phyloP scores from a whole-genome alignment of 2,888 invertebrate species.

The Microctonus hyperodae region DNA sequence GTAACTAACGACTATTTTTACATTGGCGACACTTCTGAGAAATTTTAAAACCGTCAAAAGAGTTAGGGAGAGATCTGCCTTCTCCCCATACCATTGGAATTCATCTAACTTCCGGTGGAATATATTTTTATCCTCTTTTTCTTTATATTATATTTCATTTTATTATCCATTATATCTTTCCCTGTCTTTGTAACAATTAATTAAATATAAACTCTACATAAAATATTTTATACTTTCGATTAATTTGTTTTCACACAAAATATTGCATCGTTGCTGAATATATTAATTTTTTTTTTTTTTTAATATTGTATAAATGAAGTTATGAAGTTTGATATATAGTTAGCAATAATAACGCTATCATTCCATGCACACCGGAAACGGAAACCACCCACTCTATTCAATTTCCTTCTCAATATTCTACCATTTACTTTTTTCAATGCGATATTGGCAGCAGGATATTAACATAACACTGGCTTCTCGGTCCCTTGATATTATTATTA shows the following conservation, averaged over 20 bases:
- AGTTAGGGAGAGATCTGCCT: constrained; percentile 46
- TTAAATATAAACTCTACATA: too few relatives aligned
- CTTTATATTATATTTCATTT: not conserved
- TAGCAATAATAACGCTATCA: not conserved
- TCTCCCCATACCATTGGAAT: constrained; percentile 47
- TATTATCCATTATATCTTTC: not conserved
- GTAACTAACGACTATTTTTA: constrained; percentile 50
- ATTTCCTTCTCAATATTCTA: constrained; percentile 37
- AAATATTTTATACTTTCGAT: too few relatives aligned
- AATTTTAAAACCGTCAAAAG: constrained; percentile 51
- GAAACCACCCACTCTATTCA: constrained; percentile 26
- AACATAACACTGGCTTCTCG: constrained; percentile 31
- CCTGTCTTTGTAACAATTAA: not conserved
- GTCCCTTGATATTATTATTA: not conserved
- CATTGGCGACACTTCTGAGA: constrained; percentile 52
- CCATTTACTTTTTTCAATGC: constrained; percentile 32
- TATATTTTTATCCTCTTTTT: constrained; percentile 36
- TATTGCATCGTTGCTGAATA: too few relatives aligned
- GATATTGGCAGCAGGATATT: constrained; percentile 37
- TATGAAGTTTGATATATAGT: not conserved
- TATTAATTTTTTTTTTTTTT: too few relatives aligned
- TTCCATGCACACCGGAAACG: not conserved
- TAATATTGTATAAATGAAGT: too few relatives aligned
- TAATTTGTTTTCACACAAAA: too few relatives aligned
- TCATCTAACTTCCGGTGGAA: constrained; percentile 48